These are phyloP conservation scores for Rhynchonema sp. DNA, from an alignment of 2,888 invertebrate genomes.

Conservation along the genomic window DNA sequence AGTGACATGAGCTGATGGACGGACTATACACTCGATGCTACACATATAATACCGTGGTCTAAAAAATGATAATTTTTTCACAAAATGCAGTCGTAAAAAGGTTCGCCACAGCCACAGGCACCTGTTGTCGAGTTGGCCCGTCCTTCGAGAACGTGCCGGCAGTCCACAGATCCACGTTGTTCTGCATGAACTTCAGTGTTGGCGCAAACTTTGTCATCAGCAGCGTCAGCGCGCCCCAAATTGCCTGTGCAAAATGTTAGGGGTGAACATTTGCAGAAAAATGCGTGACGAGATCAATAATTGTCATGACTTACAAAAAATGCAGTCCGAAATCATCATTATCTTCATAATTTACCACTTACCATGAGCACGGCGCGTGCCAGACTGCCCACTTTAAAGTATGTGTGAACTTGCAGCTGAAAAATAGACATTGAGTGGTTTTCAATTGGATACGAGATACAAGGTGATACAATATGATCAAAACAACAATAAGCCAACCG, in stretches of 20 bases:
- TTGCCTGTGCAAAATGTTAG: slow-evolving; percentile 35
- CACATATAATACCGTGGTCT: too few relatives aligned
- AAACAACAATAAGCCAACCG: slow-evolving; percentile 31
- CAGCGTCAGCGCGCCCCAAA: slow-evolving; percentile 42
- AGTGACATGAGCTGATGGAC: too few relatives aligned
- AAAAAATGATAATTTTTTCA: too few relatives aligned
- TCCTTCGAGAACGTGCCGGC: slow-evolving; percentile 46
- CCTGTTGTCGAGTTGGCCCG: slow-evolving; percentile 33
- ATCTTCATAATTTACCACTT: too few relatives aligned
- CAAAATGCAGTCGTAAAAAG: too few relatives aligned
- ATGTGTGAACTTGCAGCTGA: slow-evolving; percentile 35
- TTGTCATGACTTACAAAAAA: too few relatives aligned
- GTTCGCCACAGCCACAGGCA: too few relatives aligned
- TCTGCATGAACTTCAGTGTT: slow-evolving; percentile 46
- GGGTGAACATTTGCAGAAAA: too few relatives aligned
- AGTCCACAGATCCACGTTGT: slow-evolving; percentile 49
- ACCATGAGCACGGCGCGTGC: slow-evolving; percentile 34
- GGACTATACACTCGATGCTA: too few relatives aligned
- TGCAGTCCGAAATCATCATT: too few relatives aligned
- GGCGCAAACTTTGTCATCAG: slow-evolving; percentile 41
- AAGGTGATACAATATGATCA: not conserved
- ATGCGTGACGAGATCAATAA: too few relatives aligned
- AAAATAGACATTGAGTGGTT: not conserved
- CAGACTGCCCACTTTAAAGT: slow-evolving; percentile 40
- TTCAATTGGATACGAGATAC: too few relatives aligned